Base-by-base conservation (phyloP, 2,888 invertebrate species). In the Chrysolina haemoptera region DNA sequence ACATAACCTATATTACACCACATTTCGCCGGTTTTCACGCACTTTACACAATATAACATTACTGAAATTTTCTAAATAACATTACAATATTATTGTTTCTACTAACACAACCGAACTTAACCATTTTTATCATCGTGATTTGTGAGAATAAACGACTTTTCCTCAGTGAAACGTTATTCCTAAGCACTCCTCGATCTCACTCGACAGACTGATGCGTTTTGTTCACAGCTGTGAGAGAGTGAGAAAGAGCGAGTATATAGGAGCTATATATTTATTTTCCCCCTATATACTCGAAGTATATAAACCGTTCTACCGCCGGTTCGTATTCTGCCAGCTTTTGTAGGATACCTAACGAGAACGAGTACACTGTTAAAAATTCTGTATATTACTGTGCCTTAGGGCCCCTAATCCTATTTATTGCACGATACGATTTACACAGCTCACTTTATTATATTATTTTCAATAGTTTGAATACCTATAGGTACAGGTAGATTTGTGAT, bases 171-270 rank as follows among this genome's bases (percentile, higher is more conserved):
- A 80, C 81, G 80, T 78, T 79, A 79, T 79, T 78, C 82, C 81
- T 81, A 80, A 82, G 83, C 84, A 84, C 85, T 79, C 84, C 71
- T 83, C 86, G 85, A 84, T 85, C 84, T 86, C 85, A 81, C 84
- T 83, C 83, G 81, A 71, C 89, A 90, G 87, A 87, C 89, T 80
- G 87, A 84, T 79, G 87, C 86, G 88, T 90, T 91, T 90, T 75
- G 90, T 89, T 81, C 90, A 89, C 82, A 88, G 87, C 84, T 85
- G 85, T 84, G 84, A 81, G 82, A 84, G 83, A 82, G 85, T 84
- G 86, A 85, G 81, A 82, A 78, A 78, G 76, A 75, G 74, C 73
- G 48, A 81, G 84, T 85, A 86, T 79, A 86, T 86, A 86, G 79
- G 80, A 83, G 82, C 81, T 85, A 86, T 86, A 84, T 87, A 87